Percentiles rank a stretch among this genome's conserved stretches.
Evolutionary conservation across 2,888 invertebrate genomes (phyloP).

Genomic region (Piscicola geometra): DNA sequence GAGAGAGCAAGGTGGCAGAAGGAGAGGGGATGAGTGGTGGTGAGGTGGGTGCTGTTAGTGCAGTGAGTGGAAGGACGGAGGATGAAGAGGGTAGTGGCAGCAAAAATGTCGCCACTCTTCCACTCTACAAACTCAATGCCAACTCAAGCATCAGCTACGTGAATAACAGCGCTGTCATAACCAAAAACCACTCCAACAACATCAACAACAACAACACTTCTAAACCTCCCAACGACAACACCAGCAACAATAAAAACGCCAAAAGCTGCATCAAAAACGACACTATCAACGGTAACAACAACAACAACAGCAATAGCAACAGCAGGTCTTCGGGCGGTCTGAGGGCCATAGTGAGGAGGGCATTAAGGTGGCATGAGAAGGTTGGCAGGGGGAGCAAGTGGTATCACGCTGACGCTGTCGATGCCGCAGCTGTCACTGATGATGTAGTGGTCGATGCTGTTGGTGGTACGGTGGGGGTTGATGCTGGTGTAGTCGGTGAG

Average conservation of each 20-base stretch:
- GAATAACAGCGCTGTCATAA: not conserved
- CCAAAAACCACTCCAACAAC: not conserved
- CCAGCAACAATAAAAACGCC: not conserved
- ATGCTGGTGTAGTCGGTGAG: too few species aligned
- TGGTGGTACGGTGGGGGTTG: too few species aligned
- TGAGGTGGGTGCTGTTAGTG: too few species aligned
- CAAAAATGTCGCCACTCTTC: too few species aligned
- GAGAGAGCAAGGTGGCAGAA: too few species aligned
- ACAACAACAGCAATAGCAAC: not conserved
- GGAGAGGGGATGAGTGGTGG: too few species aligned
- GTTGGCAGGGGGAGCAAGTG: not conserved
- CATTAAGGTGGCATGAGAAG: constrained; percentile 4
- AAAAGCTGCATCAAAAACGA: not conserved
- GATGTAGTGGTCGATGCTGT: too few species aligned
- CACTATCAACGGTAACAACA: not conserved
- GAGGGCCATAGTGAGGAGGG: not conserved
- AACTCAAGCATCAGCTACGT: not conserved
- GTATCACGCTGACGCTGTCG: too few species aligned
- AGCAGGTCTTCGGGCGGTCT: not conserved
- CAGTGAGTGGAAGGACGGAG: too few species aligned
- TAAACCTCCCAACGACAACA: constrained; percentile 1
- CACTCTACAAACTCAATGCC: too few species aligned
- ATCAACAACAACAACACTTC: not conserved
- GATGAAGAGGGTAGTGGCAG: too few species aligned
- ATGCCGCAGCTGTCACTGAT: not conserved